A percentile compares a stretch with the other conserved stretches of the same genome.
phyloP scores from a whole-genome alignment of 2,888 invertebrate species.

The Isotomurus palustris region DNA sequence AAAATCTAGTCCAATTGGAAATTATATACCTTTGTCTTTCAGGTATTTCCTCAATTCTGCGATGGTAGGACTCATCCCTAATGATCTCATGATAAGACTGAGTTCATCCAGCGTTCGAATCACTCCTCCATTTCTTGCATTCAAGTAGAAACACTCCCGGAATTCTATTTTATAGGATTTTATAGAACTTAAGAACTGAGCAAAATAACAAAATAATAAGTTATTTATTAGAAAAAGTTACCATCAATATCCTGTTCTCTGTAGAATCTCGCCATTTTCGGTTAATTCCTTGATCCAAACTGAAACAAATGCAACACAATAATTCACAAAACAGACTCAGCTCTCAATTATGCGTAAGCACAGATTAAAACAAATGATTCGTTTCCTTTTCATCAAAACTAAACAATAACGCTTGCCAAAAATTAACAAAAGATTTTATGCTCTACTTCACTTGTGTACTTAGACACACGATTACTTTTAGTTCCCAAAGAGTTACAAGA shows the following conservation, averaged over 20 bases:
- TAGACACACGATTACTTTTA: too few relatives aligned
- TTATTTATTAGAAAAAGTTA: too few relatives aligned
- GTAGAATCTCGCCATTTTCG: constrained; percentile 74
- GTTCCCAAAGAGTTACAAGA: too few relatives aligned
- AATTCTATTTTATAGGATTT: constrained; percentile 63
- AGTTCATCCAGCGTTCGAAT: constrained; percentile 84
- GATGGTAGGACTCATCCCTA: constrained; percentile 90
- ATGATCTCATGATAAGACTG: constrained; percentile 87
- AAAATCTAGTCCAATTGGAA: constrained; percentile 1
- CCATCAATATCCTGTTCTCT: constrained; percentile 93
- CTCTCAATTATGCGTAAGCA: too few relatives aligned
- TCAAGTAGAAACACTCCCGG: constrained; percentile 92
- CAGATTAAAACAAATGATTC: too few relatives aligned
- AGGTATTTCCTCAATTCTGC: constrained; percentile 80
- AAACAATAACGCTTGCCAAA: too few relatives aligned
- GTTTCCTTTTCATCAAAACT: too few relatives aligned
- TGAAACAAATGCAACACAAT: too few relatives aligned
- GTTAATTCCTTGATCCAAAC: too few relatives aligned
- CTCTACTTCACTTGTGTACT: too few relatives aligned
- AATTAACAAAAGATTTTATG: too few relatives aligned
- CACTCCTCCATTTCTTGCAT: constrained; percentile 75
- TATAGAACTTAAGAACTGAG: background rate
- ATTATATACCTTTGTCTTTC: constrained; percentile 60
- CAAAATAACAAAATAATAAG: constrained; percentile 1
- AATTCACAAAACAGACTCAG: too few relatives aligned